Evolutionary conservation across 2,888 invertebrate genomes (phyloP).

Genomic region (Dolichomitus sp.): DNA sequence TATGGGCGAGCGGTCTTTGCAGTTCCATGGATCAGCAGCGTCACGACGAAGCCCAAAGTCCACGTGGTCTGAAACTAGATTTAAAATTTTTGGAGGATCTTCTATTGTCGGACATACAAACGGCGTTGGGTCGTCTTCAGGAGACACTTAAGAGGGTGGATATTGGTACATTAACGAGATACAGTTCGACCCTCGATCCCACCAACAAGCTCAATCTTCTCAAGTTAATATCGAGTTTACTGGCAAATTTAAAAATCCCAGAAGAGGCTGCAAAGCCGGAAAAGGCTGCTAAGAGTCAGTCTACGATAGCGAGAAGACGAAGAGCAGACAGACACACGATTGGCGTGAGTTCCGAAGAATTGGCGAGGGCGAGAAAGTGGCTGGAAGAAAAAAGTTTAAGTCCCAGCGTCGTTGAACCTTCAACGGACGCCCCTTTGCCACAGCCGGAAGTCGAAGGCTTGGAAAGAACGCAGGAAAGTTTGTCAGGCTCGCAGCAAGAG

Average conservation of each 20-base stretch:
- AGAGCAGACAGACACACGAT: conserved; percentile 92
- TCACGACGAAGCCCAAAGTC: conserved; percentile 32
- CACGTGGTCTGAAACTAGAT: conserved; percentile 79
- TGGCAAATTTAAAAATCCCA: conserved; percentile 87
- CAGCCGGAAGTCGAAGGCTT: conserved; percentile 13
- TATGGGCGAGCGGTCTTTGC: conserved; percentile 78
- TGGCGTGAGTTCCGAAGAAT: conserved; percentile 93
- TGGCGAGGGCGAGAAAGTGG: conserved; percentile 92
- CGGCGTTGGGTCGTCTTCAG: conserved; percentile 92
- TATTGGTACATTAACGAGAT: conserved; percentile 87
- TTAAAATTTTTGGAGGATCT: conserved; percentile 88
- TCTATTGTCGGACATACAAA: conserved; percentile 92
- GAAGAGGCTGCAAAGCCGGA: conserved; percentile 84
- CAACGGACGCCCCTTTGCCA: background rate
- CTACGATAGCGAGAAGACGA: conserved; percentile 85
- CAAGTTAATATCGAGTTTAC: conserved; percentile 90
- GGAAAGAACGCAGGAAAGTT: conserved; percentile 28
- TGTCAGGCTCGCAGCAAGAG: background rate
- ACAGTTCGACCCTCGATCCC: conserved; percentile 87
- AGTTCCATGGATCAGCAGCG: conserved; percentile 73
- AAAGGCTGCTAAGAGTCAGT: conserved; percentile 76
- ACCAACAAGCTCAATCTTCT: conserved; percentile 89
- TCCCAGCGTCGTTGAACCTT: conserved; percentile 20
- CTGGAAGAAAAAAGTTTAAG: conserved; percentile 88
- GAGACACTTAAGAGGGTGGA: conserved; percentile 89